Evolutionary conservation across 2,797 vertebrate genomes (phyloP), one percentile per base, ranked within the genome.

Genomic region (Alca torda): DNA sequence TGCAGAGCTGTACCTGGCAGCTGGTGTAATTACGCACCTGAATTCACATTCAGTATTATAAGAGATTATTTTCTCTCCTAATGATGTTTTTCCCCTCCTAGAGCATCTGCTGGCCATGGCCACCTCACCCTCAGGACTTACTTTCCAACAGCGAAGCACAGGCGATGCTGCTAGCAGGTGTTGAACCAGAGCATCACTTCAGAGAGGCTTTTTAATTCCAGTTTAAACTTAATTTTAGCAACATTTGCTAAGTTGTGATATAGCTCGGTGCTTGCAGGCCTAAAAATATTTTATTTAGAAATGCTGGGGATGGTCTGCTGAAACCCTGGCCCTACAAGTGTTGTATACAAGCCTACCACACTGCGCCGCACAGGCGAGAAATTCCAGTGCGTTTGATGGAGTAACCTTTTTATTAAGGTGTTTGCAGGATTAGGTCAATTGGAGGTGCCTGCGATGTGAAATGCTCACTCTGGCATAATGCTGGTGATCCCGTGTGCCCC

Each of bases 321-420:
- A 61, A 70, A 35, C 16, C 20, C 24, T 18, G 7, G 19, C 18
- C 46, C 9, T 45, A 45, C 45, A 19, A 45, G 43, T 9, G 43
- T 45, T 73, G 3, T 14, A 2, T 61, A 5, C 0, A 16, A 41
- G 51, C 0, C 1, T 20, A 17, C 25, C 53, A 19, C 0, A 0
- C 31, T 45, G 33, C 1, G 2, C 73, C 18, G 31, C 59, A 33
- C 6, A 46, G 37, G 28, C 2, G 4, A 72, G 56, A 80, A 50
- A 72, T 84, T 21, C 64, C 3, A 0, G 13, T 35, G 20, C 0
- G 9, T 59, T 86, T 45, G 54, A 20, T 28, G 65, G 50, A 69
- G 19, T 41, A 33, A 16, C n/a, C 6, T 60, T 48, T 63, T 82
- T 13, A 13, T 48, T 17, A 35, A 56, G 46, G 21, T 13, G 4